Percentiles rank a stretch among this genome's conserved stretches.
Evolutionary conservation across 2,113 vertebrate genomes (phyloP).

Genomic region (Propithecus coquereli): DNA sequence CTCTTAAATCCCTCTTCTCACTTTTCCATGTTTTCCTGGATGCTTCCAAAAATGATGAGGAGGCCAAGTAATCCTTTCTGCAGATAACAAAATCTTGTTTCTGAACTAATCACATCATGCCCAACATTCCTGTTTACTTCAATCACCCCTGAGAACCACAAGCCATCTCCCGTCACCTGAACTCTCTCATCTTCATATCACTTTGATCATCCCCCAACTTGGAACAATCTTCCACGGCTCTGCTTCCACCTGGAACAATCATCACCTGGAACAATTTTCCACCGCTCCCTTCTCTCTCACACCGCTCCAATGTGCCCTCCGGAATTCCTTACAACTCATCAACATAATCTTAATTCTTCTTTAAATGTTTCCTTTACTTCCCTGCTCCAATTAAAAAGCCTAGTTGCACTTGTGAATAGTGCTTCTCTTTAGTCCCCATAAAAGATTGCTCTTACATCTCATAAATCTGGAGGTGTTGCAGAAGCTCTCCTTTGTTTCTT

Average conservation of each 20-base stretch:
- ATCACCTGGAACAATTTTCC: background rate
- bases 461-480: background rate
- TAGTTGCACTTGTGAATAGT: background rate
- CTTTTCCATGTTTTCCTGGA: slow-evolving; percentile 15
- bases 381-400: background rate
- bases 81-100: slow-evolving; percentile 40
- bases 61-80: slow-evolving; percentile 38
- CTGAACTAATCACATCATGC: slow-evolving; percentile 48
- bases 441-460: background rate
- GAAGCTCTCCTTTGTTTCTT: background rate
- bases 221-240: background rate
- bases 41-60: background rate
- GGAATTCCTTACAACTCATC: slow-evolving; percentile 40
- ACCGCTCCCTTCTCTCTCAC: background rate
- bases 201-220: slow-evolving; percentile 26
- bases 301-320: background rate
- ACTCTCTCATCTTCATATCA: background rate
- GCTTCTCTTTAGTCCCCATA: background rate
- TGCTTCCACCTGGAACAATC: background rate
- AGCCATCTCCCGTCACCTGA: slow-evolving; percentile 12
- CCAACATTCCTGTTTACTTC: slow-evolving; percentile 50
- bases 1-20: slow-evolving; percentile 21
- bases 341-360: slow-evolving; percentile 15
- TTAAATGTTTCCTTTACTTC: background rate
- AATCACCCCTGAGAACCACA: slow-evolving; percentile 26